Conservation (phyloP, 2,113 vertebrate species). For the Apteryx owenii region DNA sequence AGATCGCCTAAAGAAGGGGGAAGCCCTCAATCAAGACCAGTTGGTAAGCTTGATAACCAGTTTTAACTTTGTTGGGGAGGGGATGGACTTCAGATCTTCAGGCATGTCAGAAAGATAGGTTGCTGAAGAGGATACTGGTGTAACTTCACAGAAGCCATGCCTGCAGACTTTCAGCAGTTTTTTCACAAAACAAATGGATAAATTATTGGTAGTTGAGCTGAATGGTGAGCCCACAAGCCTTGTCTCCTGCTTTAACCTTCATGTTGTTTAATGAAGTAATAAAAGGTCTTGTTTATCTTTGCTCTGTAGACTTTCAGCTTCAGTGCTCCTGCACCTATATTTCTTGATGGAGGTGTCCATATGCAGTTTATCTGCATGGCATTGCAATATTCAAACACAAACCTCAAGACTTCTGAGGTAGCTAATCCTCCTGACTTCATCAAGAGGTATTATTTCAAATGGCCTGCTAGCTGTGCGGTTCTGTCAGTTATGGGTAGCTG, state of each 20-base stretch:
- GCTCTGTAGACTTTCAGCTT: background rate
- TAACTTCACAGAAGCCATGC: background rate
- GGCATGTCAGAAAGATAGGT: background rate
- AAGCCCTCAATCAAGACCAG: constrained; percentile 86
- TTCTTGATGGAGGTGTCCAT: background rate
- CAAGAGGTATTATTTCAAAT: background rate
- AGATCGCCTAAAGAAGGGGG: constrained; percentile 81
- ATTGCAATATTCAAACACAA: background rate
- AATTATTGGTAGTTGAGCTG: background rate
- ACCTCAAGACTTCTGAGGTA: background rate
- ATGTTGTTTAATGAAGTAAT: background rate
- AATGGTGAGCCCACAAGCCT: background rate
- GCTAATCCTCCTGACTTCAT: background rate
- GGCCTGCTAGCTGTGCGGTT: background rate
- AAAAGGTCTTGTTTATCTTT: background rate
- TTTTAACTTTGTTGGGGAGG: background rate
- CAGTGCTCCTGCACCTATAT: background rate
- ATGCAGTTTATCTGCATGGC: background rate
- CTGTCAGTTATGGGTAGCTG: background rate
- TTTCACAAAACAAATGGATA: background rate
- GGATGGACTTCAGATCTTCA: background rate
- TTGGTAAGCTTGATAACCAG: constrained; percentile 72
- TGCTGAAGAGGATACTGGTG: background rate
- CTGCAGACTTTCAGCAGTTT: background rate
- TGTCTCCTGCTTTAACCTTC: background rate